These are phyloP conservation scores for Myrmophylax atrothorax DNA, from an alignment of 2,113 vertebrate species.

Conservation along the genomic window DNA sequence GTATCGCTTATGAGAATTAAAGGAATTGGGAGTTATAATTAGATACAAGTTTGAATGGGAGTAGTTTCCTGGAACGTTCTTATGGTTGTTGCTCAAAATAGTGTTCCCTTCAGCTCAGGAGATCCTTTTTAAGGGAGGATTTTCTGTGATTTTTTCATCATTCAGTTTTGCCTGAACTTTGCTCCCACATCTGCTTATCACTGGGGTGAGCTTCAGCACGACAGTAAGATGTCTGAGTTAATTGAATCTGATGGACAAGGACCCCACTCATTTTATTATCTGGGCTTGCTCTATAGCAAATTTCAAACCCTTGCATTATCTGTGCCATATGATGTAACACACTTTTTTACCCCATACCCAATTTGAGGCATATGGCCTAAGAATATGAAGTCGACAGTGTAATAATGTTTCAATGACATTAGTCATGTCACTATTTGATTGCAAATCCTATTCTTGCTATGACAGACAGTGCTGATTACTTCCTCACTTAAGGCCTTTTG, in stretches of 20 bases:
- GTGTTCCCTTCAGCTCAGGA: background rate
- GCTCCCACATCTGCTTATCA: background rate
- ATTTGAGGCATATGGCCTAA: background rate
- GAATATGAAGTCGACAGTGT: background rate
- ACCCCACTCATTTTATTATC: background rate
- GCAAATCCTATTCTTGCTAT: slow-evolving; percentile 18
- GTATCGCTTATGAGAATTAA: background rate
- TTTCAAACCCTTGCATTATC: background rate
- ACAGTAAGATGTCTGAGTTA: background rate
- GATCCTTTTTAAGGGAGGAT: background rate
- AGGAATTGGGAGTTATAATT: background rate
- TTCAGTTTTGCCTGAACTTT: background rate
- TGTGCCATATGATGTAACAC: background rate
- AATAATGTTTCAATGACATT: background rate
- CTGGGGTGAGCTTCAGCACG: background rate
- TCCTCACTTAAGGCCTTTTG: slow-evolving; percentile 57
- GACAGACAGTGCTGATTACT: slow-evolving; percentile 41
- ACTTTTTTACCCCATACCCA: background rate
- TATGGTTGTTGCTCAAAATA: slow-evolving; percentile 22
- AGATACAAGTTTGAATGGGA: background rate
- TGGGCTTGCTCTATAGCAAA: background rate
- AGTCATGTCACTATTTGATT: slow-evolving; percentile 18
- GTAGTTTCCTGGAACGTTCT: background rate
- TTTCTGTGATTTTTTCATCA: background rate
- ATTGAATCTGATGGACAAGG: background rate